Conservation (phyloP, 2,797 vertebrate genomes). For the Acrocephalus scirpaceus region DNA sequence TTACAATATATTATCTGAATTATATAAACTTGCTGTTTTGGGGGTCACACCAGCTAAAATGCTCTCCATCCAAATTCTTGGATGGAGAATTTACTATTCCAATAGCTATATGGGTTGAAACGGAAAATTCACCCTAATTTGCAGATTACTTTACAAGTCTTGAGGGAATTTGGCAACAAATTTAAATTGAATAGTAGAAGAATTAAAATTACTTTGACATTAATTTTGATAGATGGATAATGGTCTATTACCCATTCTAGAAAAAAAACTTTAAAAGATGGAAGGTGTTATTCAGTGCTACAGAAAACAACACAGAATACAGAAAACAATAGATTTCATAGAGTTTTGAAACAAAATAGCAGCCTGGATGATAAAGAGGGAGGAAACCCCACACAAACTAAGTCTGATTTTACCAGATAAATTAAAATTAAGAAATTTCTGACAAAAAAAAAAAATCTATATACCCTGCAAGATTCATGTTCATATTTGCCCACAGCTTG, state of each 20-base stretch:
- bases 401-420: not conserved
- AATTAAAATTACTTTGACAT: not conserved
- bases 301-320: not conserved
- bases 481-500: not conserved
- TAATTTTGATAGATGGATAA: not conserved
- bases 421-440: not conserved
- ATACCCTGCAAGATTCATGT: not conserved
- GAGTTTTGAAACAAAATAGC: not conserved
- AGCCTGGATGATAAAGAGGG: rapidly evolving
- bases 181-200: not conserved
- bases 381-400: rapidly evolving
- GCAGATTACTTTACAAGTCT: not conserved
- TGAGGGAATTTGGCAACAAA: not conserved
- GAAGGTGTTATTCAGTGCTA: not conserved
- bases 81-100: not conserved
- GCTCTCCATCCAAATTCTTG: not conserved
- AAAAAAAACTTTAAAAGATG: not conserved
- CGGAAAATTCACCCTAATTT: not conserved
- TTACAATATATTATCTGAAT: not conserved
- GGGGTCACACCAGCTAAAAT: not conserved
- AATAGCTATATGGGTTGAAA: not conserved
- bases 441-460: not conserved
- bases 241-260: not conserved
- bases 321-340: not conserved
- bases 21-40: not conserved